Percentiles rank a stretch among this genome's conserved stretches.
Conservation (phyloP, 2,888 invertebrate genomes). For the Drosophila differens region DNA sequence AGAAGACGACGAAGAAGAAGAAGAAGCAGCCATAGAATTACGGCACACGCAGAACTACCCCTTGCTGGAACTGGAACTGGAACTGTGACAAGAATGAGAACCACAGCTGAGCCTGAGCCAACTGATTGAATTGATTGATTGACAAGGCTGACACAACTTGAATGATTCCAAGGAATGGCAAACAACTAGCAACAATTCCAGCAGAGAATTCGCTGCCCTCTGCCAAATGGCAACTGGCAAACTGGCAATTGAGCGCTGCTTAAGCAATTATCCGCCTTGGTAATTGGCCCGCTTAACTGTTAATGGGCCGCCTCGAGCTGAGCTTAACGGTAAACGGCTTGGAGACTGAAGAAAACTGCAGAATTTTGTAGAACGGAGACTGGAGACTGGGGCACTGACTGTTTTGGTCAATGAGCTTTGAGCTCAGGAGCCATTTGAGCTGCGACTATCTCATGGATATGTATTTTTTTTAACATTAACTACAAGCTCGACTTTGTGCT, state of each 20-base stretch:
- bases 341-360: constrained; percentile 15
- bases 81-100: constrained; percentile 4
- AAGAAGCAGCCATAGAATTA: constrained; percentile 58
- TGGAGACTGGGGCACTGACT: constrained; percentile 53
- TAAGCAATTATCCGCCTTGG: constrained; percentile 68
- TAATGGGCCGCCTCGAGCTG: constrained; percentile 76
- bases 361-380: constrained; percentile 25
- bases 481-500: constrained; percentile 69
- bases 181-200: neutral
- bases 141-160: constrained; percentile 26
- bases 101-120: constrained; percentile 44
- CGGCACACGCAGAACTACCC: constrained; percentile 37
- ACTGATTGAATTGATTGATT: constrained; percentile 59
- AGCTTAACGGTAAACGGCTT: constrained; percentile 69
- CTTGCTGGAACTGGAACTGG: constrained; percentile 7
- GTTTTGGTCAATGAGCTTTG: constrained; percentile 78
- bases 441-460: constrained; percentile 62
- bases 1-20: constrained; percentile 6
- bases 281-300: constrained; percentile 80
- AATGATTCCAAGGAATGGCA: constrained; percentile 34
- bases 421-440: constrained; percentile 34
- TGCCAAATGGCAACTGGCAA: neutral
- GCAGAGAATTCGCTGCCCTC: neutral
- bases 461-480: constrained; percentile 29
- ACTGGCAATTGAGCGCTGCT: neutral